These are phyloP conservation scores for Phrynosoma platyrhinos DNA, from an alignment of 2,113 vertebrate genomes.

Conservation along the genomic window DNA sequence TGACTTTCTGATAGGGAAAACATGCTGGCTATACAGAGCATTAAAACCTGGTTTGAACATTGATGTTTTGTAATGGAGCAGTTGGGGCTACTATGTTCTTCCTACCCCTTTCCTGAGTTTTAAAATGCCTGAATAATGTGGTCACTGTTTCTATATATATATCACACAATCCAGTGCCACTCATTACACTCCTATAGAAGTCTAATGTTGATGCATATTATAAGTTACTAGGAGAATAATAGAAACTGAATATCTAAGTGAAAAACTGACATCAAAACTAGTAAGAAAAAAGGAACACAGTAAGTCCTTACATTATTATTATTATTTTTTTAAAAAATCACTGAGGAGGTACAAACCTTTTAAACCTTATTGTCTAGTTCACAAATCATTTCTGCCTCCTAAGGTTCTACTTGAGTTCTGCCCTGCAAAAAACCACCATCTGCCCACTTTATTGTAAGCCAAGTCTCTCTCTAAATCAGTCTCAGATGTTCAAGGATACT, in stretches of 20 bases:
- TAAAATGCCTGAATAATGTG: too few species aligned
- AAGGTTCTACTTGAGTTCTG: slow-evolving; percentile 7
- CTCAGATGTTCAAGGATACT: slow-evolving; percentile 40
- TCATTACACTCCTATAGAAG: too few species aligned
- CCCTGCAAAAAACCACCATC: slow-evolving; percentile 26
- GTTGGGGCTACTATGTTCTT: too few species aligned
- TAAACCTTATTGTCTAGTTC: slow-evolving; percentile 21
- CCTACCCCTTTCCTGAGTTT: too few species aligned
- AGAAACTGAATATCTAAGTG: background rate
- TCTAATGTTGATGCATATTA: background rate
- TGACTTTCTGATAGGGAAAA: too few species aligned
- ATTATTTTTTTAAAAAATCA: background rate
- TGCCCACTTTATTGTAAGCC: slow-evolving; percentile 18
- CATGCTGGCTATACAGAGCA: too few species aligned
- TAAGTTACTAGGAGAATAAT: background rate
- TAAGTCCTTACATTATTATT: background rate
- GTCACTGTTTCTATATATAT: too few species aligned
- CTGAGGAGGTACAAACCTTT: background rate
- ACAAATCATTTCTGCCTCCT: slow-evolving; percentile 31
- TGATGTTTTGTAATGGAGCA: too few species aligned
- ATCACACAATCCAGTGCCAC: too few species aligned
- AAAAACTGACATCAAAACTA: slow-evolving; percentile 1
- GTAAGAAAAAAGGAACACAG: background rate
- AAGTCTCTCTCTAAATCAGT: slow-evolving; percentile 37
- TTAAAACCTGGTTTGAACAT: too few species aligned